A percentile compares a stretch with the other conserved stretches of the same genome.
phyloP scores from a whole-genome alignment of 2,797 vertebrate genomes.

The Lophura swinhoii region DNA sequence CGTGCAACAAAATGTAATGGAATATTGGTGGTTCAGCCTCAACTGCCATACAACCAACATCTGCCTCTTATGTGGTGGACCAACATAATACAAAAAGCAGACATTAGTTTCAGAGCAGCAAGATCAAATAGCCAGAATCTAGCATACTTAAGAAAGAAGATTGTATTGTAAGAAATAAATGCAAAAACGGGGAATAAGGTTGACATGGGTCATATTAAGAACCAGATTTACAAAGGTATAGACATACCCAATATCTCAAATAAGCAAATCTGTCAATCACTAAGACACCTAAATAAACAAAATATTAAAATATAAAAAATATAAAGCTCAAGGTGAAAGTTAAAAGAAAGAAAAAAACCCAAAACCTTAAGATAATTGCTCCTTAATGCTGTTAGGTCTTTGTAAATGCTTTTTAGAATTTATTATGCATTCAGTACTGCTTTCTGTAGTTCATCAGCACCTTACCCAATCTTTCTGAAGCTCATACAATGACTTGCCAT shows the following conservation, averaged over 20 bases:
- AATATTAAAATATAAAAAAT: background rate
- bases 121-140: background rate
- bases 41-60: too few species aligned
- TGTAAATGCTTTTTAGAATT: background rate
- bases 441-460: background rate
- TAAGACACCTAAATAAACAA: background rate
- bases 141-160: background rate
- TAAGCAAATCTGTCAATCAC: background rate
- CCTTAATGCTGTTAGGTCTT: background rate
- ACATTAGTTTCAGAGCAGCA: background rate
- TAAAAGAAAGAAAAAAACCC: too few species aligned
- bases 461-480: background rate
- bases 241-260: background rate
- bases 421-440: background rate
- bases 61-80: too few species aligned
- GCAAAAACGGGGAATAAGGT: background rate
- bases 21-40: too few species aligned
- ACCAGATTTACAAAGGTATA: background rate
- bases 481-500: rapidly evolving
- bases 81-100: background rate
- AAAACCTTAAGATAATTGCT: background rate
- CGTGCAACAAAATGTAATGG: too few species aligned
- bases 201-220: background rate
- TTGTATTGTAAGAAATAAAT: background rate
- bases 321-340: too few species aligned